Evolutionary conservation across 2,113 vertebrate species (phyloP), one percentile per base, ranked within the genome.

Genomic region (Cavia aperea): DNA sequence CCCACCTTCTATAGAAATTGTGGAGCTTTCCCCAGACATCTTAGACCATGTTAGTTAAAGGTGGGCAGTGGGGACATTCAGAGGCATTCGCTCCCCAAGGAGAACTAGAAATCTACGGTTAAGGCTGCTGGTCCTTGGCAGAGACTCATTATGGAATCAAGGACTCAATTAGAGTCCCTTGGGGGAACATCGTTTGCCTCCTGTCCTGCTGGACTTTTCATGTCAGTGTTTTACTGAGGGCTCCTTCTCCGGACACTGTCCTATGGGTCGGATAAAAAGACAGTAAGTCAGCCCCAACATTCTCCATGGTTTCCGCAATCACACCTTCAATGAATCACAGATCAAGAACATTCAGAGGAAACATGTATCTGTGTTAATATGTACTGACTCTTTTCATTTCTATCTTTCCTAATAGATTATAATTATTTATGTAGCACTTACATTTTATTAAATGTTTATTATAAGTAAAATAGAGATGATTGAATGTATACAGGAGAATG

Each of bases 171-270:
- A 4, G 81, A n/a, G 39, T 54, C 33, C 62, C 8, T 26, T 29
- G 18, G 39, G 60, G 77, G 60, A 81, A 60, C 18, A 29, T 77
- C 60, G 2, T 83, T 43, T 88, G 68, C 72, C 54, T 85, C 63
- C 18, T 94, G 39, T 46, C 66, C 62, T 86, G 43, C 46, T 73
- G 93, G 75, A 79, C 66, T 72, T 87, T 88, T 89, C 88, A 54
- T 33, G n/a, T 81, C 49, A 86, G 2, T 75, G 29, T 77, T 90
- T 58, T 31, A 83, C 51, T 70, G 3, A 83, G 62, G 18, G 19
- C 9, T 10, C 51, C 79, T 56, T 39, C 18, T 46, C 60, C 85
- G 46, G 29, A 49, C 77, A 78, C 49, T 88, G 75, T 81, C 54
- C 58, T 7, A 4, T 73, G 33, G 18, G 9, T 89, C 54, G 86